A percentile compares a stretch with the other conserved stretches of the same genome.
Evolutionary conservation across 2,113 vertebrate species (phyloP).

Genomic region (Eulacestoma nigropectus): DNA sequence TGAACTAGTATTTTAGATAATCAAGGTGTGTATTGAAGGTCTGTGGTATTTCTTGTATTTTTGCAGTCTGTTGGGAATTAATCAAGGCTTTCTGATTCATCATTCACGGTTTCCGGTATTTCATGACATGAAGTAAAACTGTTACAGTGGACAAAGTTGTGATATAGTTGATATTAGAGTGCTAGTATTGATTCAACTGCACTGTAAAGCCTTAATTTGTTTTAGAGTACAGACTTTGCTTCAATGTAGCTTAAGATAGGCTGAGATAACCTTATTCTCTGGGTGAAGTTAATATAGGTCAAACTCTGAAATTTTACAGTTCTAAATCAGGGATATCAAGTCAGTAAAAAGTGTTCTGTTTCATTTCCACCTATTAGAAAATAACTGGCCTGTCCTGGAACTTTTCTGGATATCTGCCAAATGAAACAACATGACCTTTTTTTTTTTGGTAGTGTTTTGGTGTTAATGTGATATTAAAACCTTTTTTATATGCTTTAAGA

Average conservation of each 20-base stretch:
- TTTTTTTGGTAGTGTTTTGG: neutral
- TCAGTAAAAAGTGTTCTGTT: neutral
- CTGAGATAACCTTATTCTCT: neutral
- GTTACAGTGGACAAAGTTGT: neutral
- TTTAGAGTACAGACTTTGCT: neutral
- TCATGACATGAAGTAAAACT: neutral
- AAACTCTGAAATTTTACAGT: neutral
- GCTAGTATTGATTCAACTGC: neutral
- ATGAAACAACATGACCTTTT: neutral
- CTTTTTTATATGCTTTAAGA: neutral
- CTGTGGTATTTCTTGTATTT: neutral
- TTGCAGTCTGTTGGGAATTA: neutral
- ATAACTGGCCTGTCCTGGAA: neutral
- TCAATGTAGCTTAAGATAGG: neutral
- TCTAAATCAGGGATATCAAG: neutral
- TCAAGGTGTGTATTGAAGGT: neutral
- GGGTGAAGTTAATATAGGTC: neutral
- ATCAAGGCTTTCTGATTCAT: neutral
- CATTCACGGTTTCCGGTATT: neutral
- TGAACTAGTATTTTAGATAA: neutral
- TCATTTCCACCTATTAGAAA: neutral
- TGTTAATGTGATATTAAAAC: neutral
- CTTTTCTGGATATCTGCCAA: neutral
- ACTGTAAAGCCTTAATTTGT: neutral
- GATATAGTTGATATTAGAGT: neutral